Base-by-base conservation (phyloP, 2,113 vertebrate genomes). In the Synodontis membranacea region DNA sequence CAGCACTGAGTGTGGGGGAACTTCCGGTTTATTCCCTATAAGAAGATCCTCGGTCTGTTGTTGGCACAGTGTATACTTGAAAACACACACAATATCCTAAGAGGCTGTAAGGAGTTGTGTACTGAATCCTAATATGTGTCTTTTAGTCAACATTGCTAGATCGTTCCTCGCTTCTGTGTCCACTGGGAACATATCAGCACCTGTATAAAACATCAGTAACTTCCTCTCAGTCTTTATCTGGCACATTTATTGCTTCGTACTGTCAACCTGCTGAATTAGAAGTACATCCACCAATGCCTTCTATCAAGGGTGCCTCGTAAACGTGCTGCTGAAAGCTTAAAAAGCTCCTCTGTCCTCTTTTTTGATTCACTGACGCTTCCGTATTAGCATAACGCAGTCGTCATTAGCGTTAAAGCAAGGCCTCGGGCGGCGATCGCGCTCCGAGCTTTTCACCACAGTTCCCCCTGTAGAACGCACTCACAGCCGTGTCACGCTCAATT, bases 401-500 rank as follows among this genome's bases (percentile, higher is more conserved):
- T 87, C 86, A 83, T 83, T 87, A 87, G 86, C 28, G 68, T 60
- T 56, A 76, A 83, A 83, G 70, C 80, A n/a, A 74, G 68, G 80
- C 80, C 56, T 75, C 34, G 68, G 70, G 68, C 87, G 58, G 56
- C 44, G 19, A 58, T 72, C 23, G 37, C 54, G 37, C 75, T 80
- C 72, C 12, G 70, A 62, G 42, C 82, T 80, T 86, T 86, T 89
- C 88, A 88, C 87, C 82, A 74, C 80, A 90, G 86, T 88, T 54
- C 25, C 86, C 85, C 86, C 82, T 85, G 85, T 60, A 91, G 90
- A 89, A 93, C 89, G 89, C 92, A 78, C 85, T 83, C 76, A 84
- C 89, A 91, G 85, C 88, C 56, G 89, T 88, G 90, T 92, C 90
- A 90, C 86, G 52, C 91, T 93, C 92, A 87, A 89, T 91, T 91